A percentile compares a stretch with the other conserved stretches of the same genome.
Conservation (phyloP, 2,113 vertebrate species). For the Heliornis fulica region DNA sequence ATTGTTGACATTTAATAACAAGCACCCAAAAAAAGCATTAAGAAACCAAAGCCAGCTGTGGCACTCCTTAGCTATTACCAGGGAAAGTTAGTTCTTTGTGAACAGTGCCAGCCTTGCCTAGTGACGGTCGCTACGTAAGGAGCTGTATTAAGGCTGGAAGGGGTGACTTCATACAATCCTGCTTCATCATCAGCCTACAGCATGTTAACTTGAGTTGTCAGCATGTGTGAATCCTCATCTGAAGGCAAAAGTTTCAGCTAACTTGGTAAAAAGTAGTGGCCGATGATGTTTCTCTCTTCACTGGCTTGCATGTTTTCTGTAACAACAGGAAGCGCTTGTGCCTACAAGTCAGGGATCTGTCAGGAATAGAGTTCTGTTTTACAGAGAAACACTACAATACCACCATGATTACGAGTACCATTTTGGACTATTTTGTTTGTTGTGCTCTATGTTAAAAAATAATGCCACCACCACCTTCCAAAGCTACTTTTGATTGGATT, state of each 20-base stretch:
- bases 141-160: neutral
- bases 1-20: neutral
- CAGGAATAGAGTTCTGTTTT: neutral
- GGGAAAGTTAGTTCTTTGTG: slow-evolving; percentile 56
- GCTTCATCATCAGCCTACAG: neutral
- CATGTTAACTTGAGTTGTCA: neutral
- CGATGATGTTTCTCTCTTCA: neutral
- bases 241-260: neutral
- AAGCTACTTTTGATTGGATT: slow-evolving; percentile 39
- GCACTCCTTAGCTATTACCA: neutral
- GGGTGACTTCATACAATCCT: neutral
- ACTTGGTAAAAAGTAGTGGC: neutral
- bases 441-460: slow-evolving; percentile 68
- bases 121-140: slow-evolving; percentile 47
- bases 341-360: neutral
- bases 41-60: neutral
- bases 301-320: neutral
- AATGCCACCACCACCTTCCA: slow-evolving; percentile 42
- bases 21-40: neutral
- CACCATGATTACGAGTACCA: slow-evolving; percentile 56
- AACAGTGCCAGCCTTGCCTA: slow-evolving; percentile 55
- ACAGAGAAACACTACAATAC: neutral
- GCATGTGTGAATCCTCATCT: neutral
- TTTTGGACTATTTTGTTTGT: slow-evolving; percentile 64
- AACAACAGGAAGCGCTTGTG: neutral